phyloP scores from a whole-genome alignment of 2,888 invertebrate genomes.

The Helicoverpa assulta region DNA sequence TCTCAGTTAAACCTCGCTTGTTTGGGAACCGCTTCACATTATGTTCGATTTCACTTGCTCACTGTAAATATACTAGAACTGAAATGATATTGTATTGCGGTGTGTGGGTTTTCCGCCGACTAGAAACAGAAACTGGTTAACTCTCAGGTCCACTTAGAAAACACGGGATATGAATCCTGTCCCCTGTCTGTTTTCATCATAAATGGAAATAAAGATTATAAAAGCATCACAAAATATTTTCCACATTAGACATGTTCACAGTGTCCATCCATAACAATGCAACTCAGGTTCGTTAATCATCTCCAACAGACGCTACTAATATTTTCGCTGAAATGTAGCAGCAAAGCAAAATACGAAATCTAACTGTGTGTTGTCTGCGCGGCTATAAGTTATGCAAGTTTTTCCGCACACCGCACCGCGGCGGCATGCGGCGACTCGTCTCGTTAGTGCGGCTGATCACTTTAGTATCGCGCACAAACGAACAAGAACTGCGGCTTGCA shows the following conservation, averaged over 20 bases:
- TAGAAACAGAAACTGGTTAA: too few species aligned
- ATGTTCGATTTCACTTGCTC: conserved; percentile 7
- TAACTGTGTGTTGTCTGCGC: conserved; percentile 6
- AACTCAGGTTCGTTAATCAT: neutral
- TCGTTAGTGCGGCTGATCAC: conserved; percentile 52
- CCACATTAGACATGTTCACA: neutral
- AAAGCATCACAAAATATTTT: neutral
- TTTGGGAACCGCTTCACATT: conserved; percentile 37
- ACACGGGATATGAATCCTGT: too few species aligned
- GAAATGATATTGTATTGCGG: neutral
- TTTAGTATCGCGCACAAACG: conserved; percentile 41
- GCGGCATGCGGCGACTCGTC: conserved; percentile 1
- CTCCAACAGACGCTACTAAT: neutral
- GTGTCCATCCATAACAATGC: neutral
- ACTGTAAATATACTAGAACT: conserved; percentile 19
- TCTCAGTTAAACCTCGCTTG: conserved; percentile 35
- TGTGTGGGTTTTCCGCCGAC: too few species aligned
- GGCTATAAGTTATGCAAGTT: conserved; percentile 54
- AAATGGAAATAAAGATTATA: neutral
- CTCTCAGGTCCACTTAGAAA: too few species aligned
- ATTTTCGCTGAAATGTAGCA: neutral
- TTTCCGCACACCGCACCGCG: conserved; percentile 20
- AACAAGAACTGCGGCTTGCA: conserved; percentile 52
- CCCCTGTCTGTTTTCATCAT: too few species aligned
- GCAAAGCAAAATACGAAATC: conserved; percentile 2